Base-by-base conservation (phyloP, 2,797 vertebrate species). In the Yasuhikotakia modesta region DNA sequence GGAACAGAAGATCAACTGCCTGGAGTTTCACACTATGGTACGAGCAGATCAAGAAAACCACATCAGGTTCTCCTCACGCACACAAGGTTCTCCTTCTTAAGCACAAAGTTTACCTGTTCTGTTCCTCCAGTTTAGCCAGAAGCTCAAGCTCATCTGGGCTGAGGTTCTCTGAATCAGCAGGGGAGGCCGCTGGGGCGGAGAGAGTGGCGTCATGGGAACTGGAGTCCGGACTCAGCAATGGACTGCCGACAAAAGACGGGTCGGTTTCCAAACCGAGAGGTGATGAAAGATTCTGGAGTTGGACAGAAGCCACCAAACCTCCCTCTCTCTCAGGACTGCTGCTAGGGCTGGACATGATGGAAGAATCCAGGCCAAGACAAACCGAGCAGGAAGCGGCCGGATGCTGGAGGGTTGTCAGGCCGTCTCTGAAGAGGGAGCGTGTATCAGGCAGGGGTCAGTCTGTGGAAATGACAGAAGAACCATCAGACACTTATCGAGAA, bases 91-190 rank as follows among this genome's bases (percentile, higher is more conserved):
- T n/a, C n/a, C n/a, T n/a, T n/a, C n/a, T n/a, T n/a, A n/a, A n/a
- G n/a, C n/a, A n/a, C n/a, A n/a, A n/a, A n/a, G n/a, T n/a, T n/a
- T 85, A 96, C 96, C 96, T 94, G 88, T 99, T 99, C 86, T 99
- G 97, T 86, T 99, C 97, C 87, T 98, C 97, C 19, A 99, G 92
- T 82, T 98, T 99, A 22, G 95, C 96, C 84, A 99, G 90, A 58
- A 98, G 93, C 91, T 98, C 96, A 78, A 98, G 90, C 68, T 98
- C 97, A 69, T 98, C 96, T 0, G 96, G 96, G 87, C 96, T 98
- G 85, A 98, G 93, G 88, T 95, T 97, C 86, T 98, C 97, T 0
- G 95, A 97, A 89, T 98, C 96, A 0, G 95, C 96, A 0, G 80
- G 96, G 6, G 96, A 97, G 50, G 90, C 93, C 0, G 95, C 95